A percentile compares a stretch with the other conserved stretches of the same genome.
These are phyloP conservation scores for Taeniopygia guttata DNA, from an alignment of 2,797 vertebrate species.

Conservation along the genomic window DNA sequence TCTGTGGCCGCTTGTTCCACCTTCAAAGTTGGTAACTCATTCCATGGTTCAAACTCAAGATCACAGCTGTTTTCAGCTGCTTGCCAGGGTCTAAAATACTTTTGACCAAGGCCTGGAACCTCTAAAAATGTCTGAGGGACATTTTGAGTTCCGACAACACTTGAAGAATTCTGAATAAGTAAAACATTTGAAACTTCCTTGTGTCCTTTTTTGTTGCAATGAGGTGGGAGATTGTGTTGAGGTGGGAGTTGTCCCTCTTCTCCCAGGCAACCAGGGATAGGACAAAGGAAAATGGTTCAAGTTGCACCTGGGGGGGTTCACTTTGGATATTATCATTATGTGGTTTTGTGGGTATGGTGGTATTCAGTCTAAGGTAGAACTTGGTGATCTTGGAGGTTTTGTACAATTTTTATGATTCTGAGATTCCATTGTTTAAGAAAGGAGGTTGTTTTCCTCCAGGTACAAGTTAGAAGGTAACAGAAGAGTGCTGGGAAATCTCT, in stretches of 20 bases:
- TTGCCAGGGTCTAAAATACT: no score
- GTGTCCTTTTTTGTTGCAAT: not conserved
- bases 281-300: not conserved
- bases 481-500: not conserved
- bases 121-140: no score
- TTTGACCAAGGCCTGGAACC: no score
- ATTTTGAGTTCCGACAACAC: no score
- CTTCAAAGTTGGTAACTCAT: no score
- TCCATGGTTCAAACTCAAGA: no score
- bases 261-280: rapidly evolving
- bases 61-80: no score
- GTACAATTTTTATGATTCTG: not conserved
- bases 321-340: not conserved
- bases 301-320: not conserved
- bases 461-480: not conserved
- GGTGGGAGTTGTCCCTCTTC: not conserved
- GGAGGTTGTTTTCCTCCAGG: not conserved
- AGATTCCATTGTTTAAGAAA: not conserved
- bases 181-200: not conserved
- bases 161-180: not conserved
- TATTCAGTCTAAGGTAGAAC: not conserved
- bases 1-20: no score
- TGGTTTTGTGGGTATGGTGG: not conserved
- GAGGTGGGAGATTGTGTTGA: not conserved
- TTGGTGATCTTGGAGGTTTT: not conserved